phyloP scores from a whole-genome alignment of 2,797 vertebrate genomes.

The Hydrolagus colliei region DNA sequence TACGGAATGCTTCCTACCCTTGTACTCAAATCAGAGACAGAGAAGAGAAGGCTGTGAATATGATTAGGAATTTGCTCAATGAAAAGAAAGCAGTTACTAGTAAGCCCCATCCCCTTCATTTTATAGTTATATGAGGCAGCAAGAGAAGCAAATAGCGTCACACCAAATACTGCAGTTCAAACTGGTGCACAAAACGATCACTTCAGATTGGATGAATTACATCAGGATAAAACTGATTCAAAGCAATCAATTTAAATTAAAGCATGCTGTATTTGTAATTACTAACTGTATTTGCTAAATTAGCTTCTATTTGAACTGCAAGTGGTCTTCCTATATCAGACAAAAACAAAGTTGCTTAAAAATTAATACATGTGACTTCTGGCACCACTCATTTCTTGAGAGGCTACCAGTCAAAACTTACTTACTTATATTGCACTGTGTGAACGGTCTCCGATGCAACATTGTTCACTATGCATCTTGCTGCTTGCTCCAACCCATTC shows the following conservation, averaged over 20 bases:
- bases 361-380: neutral
- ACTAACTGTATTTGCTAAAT: neutral
- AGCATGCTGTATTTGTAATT: neutral
- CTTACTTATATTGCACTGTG: conserved; percentile 92
- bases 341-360: neutral
- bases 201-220: neutral
- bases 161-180: neutral
- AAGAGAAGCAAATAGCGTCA: neutral
- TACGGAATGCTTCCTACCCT: too few species aligned
- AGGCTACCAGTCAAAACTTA: conserved; percentile 37
- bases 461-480: conserved; percentile 79
- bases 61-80: neutral
- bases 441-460: conserved; percentile 87
- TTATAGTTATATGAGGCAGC: neutral
- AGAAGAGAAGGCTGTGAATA: neutral
- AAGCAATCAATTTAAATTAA: conserved; percentile 1
- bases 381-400: neutral
- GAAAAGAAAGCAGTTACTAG: neutral
- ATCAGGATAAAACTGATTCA: neutral
- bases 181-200: conserved; percentile 6
- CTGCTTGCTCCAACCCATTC: conserved; percentile 87
- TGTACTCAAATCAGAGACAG: neutral
- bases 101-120: neutral
- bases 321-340: neutral
- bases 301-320: neutral